Conservation (phyloP, 2,888 invertebrate species). For the Drosophila mulleri region DNA sequence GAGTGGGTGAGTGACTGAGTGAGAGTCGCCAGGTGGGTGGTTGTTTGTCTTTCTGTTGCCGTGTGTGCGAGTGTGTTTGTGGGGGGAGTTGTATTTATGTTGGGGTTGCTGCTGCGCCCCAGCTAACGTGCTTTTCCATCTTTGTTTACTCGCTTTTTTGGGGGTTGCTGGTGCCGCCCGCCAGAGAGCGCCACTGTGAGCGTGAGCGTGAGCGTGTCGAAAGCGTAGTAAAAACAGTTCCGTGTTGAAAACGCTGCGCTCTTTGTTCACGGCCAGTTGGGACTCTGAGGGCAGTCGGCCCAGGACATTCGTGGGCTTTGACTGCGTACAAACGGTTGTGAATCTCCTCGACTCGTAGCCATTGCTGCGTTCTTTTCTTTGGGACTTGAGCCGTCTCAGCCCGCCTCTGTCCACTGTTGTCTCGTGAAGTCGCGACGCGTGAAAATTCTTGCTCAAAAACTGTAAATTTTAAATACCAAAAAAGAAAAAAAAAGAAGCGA, state of each 20-base stretch:
- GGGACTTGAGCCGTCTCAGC: not conserved
- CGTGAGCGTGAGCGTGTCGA: constrained; percentile 29
- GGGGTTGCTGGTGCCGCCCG: constrained; percentile 63
- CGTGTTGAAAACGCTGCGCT: constrained; percentile 66
- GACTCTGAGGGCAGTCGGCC: constrained; percentile 50
- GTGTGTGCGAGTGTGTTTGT: not conserved
- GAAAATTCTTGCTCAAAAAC: constrained; percentile 33
- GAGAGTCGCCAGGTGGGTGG: constrained; percentile 38
- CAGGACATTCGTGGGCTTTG: constrained; percentile 81
- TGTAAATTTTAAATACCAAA: constrained; percentile 40
- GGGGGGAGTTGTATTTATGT: constrained; percentile 36
- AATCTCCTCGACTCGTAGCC: constrained; percentile 52
- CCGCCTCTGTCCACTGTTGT: constrained; percentile 17
- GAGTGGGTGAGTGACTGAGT: not conserved
- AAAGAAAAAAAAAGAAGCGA: constrained; percentile 8
- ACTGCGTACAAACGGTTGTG: constrained; percentile 83
- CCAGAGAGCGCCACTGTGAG: constrained; percentile 8
- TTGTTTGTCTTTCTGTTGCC: constrained; percentile 25
- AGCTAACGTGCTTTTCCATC: constrained; percentile 9
- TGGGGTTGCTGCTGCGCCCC: constrained; percentile 64
- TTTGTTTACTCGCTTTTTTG: constrained; percentile 66
- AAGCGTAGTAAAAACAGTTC: constrained; percentile 58
- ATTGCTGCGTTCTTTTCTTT: constrained; percentile 3
- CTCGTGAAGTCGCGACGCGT: constrained; percentile 55
- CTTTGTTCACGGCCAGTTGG: constrained; percentile 50